Base-by-base conservation (phyloP, 2,888 invertebrate species). In the Dione juno region DNA sequence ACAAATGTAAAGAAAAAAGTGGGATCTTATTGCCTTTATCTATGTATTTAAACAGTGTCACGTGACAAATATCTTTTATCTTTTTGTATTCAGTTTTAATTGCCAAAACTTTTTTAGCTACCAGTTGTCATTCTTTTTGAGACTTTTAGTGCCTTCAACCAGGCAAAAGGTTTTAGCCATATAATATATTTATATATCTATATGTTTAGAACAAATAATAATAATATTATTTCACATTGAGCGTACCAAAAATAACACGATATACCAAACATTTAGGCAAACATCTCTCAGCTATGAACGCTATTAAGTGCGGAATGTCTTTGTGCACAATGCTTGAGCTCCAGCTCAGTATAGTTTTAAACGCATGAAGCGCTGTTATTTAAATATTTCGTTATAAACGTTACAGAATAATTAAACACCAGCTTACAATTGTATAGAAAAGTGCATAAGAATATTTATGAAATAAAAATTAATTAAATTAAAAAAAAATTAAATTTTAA, bases 271-370 rank as follows among this genome's bases (percentile, higher is more conserved):
- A 45, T 61, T 61, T 61, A 16, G 8, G 28, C 43, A 28, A 61
- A 61, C 45, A 45, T 61, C 16, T 45, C 16, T 14, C 45, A 45
- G 45, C 61, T 61, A 45, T 45, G 61, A 61, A 28, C 6, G 45
- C 61, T 61, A 61, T 61, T 61, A 61, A 61, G 43, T n/a, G 52
- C 37, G 52, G 65, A 71, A 75, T 70, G 69, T 50, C 66, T 74
- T 67, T 76, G 69, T 57, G 66, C 7, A 59, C 41, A 45, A 45
- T 28, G n/a, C 28, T 43, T 28, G 21, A 59, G 28, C n/a, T 45
- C 45, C 35, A 45, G 21, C 59, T 59, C n/a, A 40, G 16, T 61
- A 35, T 45, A 61, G 61, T 43, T 45, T 40, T 3, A 16, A 48
- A 16, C 28, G 13, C 11, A 16, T 28, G 43, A 61, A 61, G n/a